phyloP scores from a whole-genome alignment of 1,140 invertebrate species.

The Drosophila subpulchrella region DNA sequence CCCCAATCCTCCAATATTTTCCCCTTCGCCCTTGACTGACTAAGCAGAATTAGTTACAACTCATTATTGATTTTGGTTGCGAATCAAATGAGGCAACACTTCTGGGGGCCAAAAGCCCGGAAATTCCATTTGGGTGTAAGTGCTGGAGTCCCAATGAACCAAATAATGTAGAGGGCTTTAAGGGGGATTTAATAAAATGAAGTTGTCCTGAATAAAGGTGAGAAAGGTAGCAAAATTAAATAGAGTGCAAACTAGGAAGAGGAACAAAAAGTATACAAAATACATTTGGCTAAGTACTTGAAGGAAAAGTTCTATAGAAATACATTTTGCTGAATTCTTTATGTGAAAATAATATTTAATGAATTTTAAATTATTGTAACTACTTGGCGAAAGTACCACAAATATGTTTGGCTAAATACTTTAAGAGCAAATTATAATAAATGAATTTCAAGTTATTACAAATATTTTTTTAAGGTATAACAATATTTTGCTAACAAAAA shows the following conservation, averaged over 20 bases:
- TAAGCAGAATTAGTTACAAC: slow-evolving; percentile 53
- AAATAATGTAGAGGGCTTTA: neutral
- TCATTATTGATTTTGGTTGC: slow-evolving; percentile 62
- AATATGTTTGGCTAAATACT: too few species aligned
- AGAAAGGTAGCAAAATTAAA: neutral
- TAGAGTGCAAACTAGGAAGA: too few species aligned
- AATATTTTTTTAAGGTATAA: too few species aligned
- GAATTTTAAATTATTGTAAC: too few species aligned
- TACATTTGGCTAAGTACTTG: too few species aligned
- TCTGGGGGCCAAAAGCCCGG: slow-evolving; percentile 1
- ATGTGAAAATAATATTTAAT: too few species aligned
- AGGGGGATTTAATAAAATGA: slow-evolving; percentile 7
- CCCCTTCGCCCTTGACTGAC: slow-evolving; percentile 32
- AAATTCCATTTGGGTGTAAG: slow-evolving; percentile 8
- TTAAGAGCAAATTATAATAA: too few species aligned
- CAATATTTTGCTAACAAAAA: too few species aligned
- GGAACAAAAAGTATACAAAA: neutral
- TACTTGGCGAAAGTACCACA: too few species aligned
- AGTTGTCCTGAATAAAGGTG: neutral
- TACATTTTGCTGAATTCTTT: too few species aligned
- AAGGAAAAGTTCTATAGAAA: too few species aligned
- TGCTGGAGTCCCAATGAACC: slow-evolving; percentile 1
- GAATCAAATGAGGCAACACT: slow-evolving; percentile 44
- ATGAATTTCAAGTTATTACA: too few species aligned
- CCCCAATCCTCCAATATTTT: neutral